These are phyloP conservation scores for Tribolium freemani DNA, from an alignment of 2,888 invertebrate species.

Conservation along the genomic window DNA sequence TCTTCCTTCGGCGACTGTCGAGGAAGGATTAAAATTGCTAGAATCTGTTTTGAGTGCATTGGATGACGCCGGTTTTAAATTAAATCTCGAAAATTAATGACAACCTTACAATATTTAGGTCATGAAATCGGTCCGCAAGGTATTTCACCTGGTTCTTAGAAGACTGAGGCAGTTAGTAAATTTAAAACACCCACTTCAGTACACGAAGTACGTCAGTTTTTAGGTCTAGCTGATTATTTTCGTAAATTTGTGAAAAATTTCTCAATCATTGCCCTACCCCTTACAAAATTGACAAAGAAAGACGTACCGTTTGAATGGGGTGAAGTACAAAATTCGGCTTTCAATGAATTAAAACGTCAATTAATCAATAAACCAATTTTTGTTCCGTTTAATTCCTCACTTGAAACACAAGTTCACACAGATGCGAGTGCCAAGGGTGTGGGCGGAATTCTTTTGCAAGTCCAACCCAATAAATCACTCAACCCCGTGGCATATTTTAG, in stretches of 20 bases:
- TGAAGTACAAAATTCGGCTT: slow-evolving; percentile 23
- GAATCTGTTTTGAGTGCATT: not conserved
- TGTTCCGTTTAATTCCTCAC: slow-evolving; percentile 5
- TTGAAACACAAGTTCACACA: slow-evolving; percentile 51
- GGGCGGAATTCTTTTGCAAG: slow-evolving; percentile 54
- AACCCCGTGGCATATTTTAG: too few relatives aligned
- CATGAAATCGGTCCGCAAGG: not conserved
- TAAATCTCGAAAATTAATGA: slow-evolving; percentile 40
- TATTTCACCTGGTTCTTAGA: slow-evolving; percentile 30
- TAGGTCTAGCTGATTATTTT: slow-evolving; percentile 25
- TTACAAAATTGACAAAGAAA: slow-evolving; percentile 4
- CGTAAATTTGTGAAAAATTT: slow-evolving; percentile 11
- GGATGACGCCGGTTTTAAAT: slow-evolving; percentile 29
- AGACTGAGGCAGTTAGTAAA: slow-evolving; percentile 41
- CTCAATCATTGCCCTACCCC: not conserved
- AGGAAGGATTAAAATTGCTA: too few relatives aligned
- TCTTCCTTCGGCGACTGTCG: too few relatives aligned
- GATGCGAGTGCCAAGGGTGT: slow-evolving; percentile 53
- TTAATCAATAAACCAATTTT: too few relatives aligned
- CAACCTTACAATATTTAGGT: slow-evolving; percentile 34
- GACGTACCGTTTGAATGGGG: slow-evolving; percentile 9
- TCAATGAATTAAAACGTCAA: slow-evolving; percentile 17
- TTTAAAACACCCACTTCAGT: slow-evolving; percentile 33
- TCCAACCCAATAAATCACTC: slow-evolving; percentile 44
- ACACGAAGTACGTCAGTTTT: slow-evolving; percentile 20